Base-by-base conservation (phyloP, 2,888 invertebrate species). In the Orthosia gothica region DNA sequence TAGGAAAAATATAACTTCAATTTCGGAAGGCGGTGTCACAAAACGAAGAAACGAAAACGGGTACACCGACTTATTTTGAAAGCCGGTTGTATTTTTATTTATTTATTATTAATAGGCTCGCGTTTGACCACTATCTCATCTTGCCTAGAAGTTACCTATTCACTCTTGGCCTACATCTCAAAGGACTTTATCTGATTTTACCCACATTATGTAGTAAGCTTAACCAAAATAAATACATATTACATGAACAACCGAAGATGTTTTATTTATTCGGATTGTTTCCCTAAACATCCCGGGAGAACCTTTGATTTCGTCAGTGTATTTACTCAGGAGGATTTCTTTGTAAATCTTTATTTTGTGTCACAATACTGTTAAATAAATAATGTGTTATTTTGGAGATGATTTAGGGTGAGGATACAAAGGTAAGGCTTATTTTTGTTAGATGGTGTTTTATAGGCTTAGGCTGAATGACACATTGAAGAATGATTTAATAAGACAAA, bases 281-380 rank as follows among this genome's bases (percentile, higher is more conserved):
- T 55, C 59, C 26, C 5, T 50, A 45, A 64, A 50, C 49, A 45
- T 76, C 61, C 45, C 74, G 0, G 0, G 23, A 65, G 52, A n/a
- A 23, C 58, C 81, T 74, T 81, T 78, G 78, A 74, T 78, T 78
- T 75, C 49, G 52, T 81, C 63, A 49, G 49, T 26, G 20, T 63
- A 67, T 78, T 81, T 75, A 58, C 58, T 47, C 54, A 23, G 58
- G 58, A 54, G 54, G 40, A 64, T 76, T 63, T 32, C 58, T 66
- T 81, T 67, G 81, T 62, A 58, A 63, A 64, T 64, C 66, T 67
- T 68, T 75, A 45, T 67, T 74, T 63, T 75, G n/a, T 50, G 26
- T 49, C 50, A 63, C 57, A 67, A 68, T 52, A 64, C 26, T 63
- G 26, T 49, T 75, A 67, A 61, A 78, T 81, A 81, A 77, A 76